These are phyloP conservation scores for Sturnira hondurensis DNA, from an alignment of 2,113 vertebrate species.

Conservation along the genomic window DNA sequence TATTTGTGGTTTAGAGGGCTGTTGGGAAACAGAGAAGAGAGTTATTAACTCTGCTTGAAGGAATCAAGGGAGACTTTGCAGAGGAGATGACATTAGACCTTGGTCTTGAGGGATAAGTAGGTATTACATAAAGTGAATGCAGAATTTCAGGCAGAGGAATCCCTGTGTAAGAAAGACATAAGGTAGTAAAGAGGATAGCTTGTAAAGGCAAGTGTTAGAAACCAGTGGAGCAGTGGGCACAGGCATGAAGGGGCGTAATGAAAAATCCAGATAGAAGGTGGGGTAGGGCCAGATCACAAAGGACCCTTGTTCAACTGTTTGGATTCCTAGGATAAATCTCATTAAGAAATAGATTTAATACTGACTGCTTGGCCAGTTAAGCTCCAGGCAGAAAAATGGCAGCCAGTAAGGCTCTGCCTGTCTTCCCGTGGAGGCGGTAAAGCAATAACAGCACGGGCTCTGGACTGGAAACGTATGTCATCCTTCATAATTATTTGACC, in stretches of 20 bases:
- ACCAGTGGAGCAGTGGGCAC: not conserved
- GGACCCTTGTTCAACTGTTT: not conserved
- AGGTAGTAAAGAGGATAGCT: not conserved
- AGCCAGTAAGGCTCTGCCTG: not conserved
- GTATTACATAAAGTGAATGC: not conserved
- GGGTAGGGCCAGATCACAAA: not conserved
- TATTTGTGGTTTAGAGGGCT: not conserved
- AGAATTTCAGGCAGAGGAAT: not conserved
- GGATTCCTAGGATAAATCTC: not conserved
- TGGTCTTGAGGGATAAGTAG: not conserved
- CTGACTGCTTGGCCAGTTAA: not conserved
- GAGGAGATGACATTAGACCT: not conserved
- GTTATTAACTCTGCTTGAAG: not conserved
- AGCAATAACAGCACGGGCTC: not conserved
- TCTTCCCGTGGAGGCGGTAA: not conserved
- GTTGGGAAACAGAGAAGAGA: not conserved
- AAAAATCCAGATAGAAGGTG: not conserved
- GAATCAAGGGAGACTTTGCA: not conserved
- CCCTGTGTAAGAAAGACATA: not conserved
- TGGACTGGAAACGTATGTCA: not conserved
- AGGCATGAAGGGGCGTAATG: not conserved
- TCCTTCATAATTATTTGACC: not conserved
- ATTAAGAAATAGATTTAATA: not conserved
- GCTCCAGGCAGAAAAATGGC: not conserved
- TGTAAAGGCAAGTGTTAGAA: not conserved